Percentiles rank a stretch among this genome's conserved stretches.
These are phyloP conservation scores for Chitala chitala DNA, from an alignment of 2,113 vertebrate species.

Conservation along the genomic window DNA sequence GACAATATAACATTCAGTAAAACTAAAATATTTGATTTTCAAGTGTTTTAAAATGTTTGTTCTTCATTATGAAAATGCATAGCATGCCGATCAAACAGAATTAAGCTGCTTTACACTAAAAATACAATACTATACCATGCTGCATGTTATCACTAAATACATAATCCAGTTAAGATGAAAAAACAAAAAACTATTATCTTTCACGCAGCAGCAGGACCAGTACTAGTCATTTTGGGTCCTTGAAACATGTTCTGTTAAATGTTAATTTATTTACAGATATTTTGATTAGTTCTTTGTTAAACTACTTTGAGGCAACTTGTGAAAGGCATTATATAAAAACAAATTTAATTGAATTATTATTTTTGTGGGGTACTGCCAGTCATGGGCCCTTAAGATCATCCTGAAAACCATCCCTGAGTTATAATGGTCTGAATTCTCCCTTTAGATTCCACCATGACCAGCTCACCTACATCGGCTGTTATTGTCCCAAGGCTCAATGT, in stretches of 20 bases:
- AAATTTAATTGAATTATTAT: too few relatives aligned
- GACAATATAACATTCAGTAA: background rate
- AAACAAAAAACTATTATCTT: too few relatives aligned
- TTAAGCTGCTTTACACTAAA: background rate
- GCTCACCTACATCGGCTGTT: constrained; percentile 46
- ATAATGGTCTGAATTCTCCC: constrained; percentile 34
- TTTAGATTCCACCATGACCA: constrained; percentile 53
- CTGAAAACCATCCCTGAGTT: background rate
- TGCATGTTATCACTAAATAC: background rate
- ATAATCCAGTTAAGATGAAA: too few relatives aligned
- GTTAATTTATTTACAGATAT: too few relatives aligned
- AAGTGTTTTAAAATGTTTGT: constrained; percentile 1
- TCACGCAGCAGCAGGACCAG: too few relatives aligned
- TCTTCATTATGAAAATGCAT: background rate
- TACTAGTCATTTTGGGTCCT: too few relatives aligned
- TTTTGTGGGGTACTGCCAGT: too few relatives aligned
- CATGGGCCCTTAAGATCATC: background rate
- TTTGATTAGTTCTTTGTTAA: too few relatives aligned
- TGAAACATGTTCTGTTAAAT: too few relatives aligned
- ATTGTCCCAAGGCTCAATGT: constrained; percentile 39
- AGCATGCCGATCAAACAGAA: background rate
- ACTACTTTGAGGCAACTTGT: too few relatives aligned
- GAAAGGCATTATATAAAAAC: too few relatives aligned
- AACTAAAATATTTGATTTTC: background rate
- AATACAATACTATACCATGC: background rate